These are phyloP conservation scores for Scatophagus argus DNA, from an alignment of 2,113 vertebrate genomes.

Conservation along the genomic window DNA sequence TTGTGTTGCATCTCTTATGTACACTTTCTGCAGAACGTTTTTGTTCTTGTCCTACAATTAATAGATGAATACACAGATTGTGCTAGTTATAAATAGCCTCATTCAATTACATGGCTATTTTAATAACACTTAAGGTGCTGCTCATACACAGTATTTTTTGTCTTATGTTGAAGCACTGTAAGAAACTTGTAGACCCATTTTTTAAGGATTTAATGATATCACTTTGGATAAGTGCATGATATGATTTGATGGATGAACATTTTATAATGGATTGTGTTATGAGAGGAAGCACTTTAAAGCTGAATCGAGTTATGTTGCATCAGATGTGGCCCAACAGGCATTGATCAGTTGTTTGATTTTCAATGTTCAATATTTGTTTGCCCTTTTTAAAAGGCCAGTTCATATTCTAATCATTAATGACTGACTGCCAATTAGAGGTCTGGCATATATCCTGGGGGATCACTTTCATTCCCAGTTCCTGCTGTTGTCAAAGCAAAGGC, in stretches of 20 bases:
- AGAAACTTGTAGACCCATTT: background rate
- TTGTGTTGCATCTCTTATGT: background rate
- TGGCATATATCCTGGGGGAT: slow-evolving; percentile 17
- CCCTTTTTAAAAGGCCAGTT: slow-evolving; percentile 31
- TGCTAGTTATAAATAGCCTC: background rate
- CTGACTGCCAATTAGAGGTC: slow-evolving; percentile 14
- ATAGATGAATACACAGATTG: background rate
- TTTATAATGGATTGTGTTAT: background rate
- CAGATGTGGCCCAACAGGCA: background rate
- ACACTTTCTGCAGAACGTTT: background rate
- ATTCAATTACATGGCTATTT: background rate
- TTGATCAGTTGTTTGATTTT: slow-evolving; percentile 12
- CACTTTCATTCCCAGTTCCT: slow-evolving; percentile 17
- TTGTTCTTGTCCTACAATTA: slow-evolving; percentile 13
- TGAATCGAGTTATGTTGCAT: background rate
- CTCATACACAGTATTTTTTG: background rate
- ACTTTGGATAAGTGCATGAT: background rate
- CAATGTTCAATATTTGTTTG: slow-evolving; percentile 14
- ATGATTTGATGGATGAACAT: slow-evolving; percentile 2
- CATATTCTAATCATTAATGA: slow-evolving; percentile 35
- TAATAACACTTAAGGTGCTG: background rate
- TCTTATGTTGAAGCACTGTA: background rate
- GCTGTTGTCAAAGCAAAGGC: slow-evolving; percentile 15
- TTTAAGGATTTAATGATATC: background rate
- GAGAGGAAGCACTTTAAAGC: background rate